Conservation (phyloP, 2,888 invertebrate genomes). For the Aporophyla lueneburgensis region DNA sequence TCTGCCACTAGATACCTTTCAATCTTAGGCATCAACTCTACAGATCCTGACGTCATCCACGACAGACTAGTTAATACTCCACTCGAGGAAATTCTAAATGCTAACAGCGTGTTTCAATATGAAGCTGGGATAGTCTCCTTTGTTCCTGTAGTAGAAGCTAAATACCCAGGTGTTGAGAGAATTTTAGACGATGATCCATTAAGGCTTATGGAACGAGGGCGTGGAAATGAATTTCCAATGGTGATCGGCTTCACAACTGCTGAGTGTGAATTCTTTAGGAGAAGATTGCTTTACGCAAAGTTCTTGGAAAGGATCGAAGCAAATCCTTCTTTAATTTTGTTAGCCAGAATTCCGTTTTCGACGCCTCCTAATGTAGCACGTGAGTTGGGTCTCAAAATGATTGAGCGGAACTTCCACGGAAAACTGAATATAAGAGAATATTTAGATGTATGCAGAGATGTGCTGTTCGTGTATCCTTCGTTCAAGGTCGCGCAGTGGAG, state of each 20-base stretch:
- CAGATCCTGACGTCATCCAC: slow-evolving; percentile 66
- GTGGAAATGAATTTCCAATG: slow-evolving; percentile 68
- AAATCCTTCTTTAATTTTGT: slow-evolving; percentile 72
- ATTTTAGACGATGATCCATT: slow-evolving; percentile 72
- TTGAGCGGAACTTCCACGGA: slow-evolving; percentile 61
- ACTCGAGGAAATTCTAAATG: slow-evolving; percentile 72
- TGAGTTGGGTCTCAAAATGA: slow-evolving; percentile 57
- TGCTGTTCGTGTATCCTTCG: slow-evolving; percentile 66
- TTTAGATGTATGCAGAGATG: slow-evolving; percentile 59
- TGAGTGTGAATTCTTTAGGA: slow-evolving; percentile 60
- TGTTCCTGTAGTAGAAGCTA: slow-evolving; percentile 67
- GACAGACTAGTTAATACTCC: slow-evolving; percentile 62
- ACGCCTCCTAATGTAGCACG: slow-evolving; percentile 49
- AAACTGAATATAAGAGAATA: slow-evolving; percentile 54
- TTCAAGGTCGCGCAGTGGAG: slow-evolving; percentile 68
- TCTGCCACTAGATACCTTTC: slow-evolving; percentile 69
- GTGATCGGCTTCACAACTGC: slow-evolving; percentile 64
- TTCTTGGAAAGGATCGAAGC: slow-evolving; percentile 45
- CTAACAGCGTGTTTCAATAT: slow-evolving; percentile 61
- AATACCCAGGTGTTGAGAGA: slow-evolving; percentile 60
- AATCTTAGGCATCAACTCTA: slow-evolving; percentile 80
- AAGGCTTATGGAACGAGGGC: slow-evolving; percentile 66
- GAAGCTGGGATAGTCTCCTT: slow-evolving; percentile 64
- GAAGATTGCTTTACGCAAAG: slow-evolving; percentile 36
- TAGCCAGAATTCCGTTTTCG: slow-evolving; percentile 55